Evolutionary conservation across 2,797 vertebrate species (phyloP), one percentile per base, ranked within the genome.

Genomic region (Danio kyathit): DNA sequence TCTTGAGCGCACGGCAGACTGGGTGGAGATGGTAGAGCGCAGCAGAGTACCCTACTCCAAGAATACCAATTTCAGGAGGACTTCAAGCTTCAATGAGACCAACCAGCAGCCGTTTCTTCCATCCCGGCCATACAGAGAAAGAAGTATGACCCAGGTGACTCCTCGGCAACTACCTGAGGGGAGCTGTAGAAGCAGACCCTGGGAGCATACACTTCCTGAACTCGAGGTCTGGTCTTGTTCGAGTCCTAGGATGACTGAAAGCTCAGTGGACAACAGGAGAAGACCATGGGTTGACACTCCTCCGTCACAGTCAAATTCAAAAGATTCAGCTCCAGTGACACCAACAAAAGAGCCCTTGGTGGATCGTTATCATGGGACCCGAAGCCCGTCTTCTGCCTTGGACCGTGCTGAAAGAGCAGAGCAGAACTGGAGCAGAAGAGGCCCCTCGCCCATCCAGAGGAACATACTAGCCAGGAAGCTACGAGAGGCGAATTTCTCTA

Each of bases 81-180:
- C 97, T 0, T 95, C 95, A 56, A 99, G 98, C 87, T 99, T 99
- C 79, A 96, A 96, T 1, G 97, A 98, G 85, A 88, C 92, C 83
- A 97, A 93, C 87, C 94, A 95, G 56, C 90, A 93, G 38, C 88
- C 89, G 70, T 91, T 91, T 40, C 83, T 91, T 0, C 87, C 86
- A n/a, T 84, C 85, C 64, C 94, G 93, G 80, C 94, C 94, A 0
- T 97, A 95, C 92, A 91, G 98, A 89, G 97, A 99, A 88, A 93
- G 98, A 75, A 99, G 98, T 91, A 93, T 97, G 95, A 97, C 97
- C 16, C 94, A 95, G 90, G 94, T 95, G 80, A 90, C 92, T 16
- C 96, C 95, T 0, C 93, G 95, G 17, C 97, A 96, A 71, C 92
- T 92, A 57, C 95, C 96, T 2, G 90, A 95, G 44, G 95, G 95